Percentiles rank a stretch among this genome's conserved stretches.
These are phyloP conservation scores for Clarias batrachus DNA, from an alignment of 2,113 vertebrate genomes.

Conservation along the genomic window DNA sequence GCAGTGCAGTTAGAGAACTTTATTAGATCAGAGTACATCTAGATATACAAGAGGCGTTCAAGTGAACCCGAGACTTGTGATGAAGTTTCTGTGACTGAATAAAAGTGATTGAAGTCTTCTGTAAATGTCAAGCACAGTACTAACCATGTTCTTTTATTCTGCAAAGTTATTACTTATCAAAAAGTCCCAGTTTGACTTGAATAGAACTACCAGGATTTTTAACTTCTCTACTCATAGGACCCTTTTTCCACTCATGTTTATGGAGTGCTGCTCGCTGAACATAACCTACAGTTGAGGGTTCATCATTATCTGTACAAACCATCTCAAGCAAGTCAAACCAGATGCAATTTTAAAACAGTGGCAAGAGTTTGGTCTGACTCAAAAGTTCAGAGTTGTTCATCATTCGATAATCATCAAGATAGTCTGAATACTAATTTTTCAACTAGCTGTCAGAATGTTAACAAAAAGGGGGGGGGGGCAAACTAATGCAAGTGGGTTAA, in stretches of 20 bases:
- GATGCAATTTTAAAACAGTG: neutral
- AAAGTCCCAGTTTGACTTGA: too few species aligned
- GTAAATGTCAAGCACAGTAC: too few species aligned
- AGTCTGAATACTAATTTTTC: neutral
- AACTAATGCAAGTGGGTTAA: too few species aligned
- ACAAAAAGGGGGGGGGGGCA: too few species aligned
- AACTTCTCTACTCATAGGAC: neutral
- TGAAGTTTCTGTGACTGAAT: too few species aligned
- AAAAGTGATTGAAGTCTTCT: too few species aligned
- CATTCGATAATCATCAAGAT: neutral
- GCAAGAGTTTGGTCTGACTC: neutral
- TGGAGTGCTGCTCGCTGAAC: neutral
- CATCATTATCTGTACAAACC: neutral
- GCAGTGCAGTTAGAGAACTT: neutral
- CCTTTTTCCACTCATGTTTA: neutral
- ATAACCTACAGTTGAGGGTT: neutral
- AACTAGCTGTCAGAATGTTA: too few species aligned
- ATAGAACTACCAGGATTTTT: neutral
- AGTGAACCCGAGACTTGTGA: too few species aligned
- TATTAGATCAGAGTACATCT: neutral
- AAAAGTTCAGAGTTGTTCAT: neutral
- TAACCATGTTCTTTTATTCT: too few species aligned
- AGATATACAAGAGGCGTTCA: neutral
- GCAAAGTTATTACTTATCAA: too few species aligned
- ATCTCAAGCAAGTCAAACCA: neutral